Percentiles rank a stretch among this genome's conserved stretches.
Conservation (phyloP, 23 tunicate genomes). For the Trididemnum clinides region DNA sequence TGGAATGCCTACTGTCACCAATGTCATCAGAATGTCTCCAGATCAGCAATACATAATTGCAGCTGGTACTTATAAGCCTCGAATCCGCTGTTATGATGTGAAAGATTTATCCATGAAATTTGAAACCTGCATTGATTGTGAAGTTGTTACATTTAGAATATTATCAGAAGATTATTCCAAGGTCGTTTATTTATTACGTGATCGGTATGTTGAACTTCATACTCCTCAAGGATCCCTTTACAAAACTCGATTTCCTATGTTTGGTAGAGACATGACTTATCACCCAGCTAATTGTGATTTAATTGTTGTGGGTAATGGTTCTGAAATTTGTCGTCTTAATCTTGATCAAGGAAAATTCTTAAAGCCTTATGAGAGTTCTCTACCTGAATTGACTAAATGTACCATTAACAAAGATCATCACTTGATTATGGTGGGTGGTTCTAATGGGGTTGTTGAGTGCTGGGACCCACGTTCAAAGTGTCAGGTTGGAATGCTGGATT, state of each 20-base stretch:
- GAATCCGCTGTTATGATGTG: constrained; percentile 90
- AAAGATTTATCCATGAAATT: constrained; percentile 87
- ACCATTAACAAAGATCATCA: constrained; percentile 65
- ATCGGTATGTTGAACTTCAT: constrained; percentile 79
- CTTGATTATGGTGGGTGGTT: constrained; percentile 68
- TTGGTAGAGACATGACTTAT: constrained; percentile 84
- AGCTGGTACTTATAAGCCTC: constrained; percentile 93
- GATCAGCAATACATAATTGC: constrained; percentile 92
- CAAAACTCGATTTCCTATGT: constrained; percentile 83
- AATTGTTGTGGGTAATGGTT: constrained; percentile 89
- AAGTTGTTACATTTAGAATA: constrained; percentile 74
- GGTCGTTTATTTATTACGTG: constrained; percentile 60
- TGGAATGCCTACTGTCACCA: constrained; percentile 94
- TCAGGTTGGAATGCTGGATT: constrained; percentile 74
- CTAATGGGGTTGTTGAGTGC: constrained; percentile 85
- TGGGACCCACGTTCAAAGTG: constrained; percentile 85
- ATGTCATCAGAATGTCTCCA: constrained; percentile 59
- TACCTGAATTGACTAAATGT: constrained; percentile 22
- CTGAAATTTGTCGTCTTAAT: constrained; percentile 84
- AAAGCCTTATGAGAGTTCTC: constrained; percentile 63
- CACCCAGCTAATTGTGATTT: constrained; percentile 91
- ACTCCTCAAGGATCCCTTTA: constrained; percentile 88
- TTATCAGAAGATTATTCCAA: constrained; percentile 94
- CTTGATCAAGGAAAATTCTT: constrained; percentile 81
- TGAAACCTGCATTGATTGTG: constrained; percentile 92